Percentiles rank a stretch among this genome's conserved stretches.
These are phyloP conservation scores for Eurystomus glaucurus DNA, from an alignment of 2,797 vertebrate genomes.

Conservation along the genomic window DNA sequence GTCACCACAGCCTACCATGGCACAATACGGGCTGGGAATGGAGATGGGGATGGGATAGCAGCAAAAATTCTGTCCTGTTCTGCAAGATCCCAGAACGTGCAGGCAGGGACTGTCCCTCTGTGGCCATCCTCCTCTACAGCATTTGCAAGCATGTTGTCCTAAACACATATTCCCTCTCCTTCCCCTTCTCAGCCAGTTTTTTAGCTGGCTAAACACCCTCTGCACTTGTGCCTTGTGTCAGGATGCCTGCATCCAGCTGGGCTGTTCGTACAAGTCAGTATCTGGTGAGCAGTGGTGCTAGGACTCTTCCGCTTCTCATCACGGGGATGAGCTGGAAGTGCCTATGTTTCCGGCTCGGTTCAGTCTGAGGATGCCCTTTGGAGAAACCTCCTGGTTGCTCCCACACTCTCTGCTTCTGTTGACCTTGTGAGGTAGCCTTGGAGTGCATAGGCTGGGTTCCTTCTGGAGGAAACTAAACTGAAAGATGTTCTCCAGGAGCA, in stretches of 20 bases:
- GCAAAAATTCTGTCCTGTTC: not conserved
- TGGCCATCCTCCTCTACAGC: not conserved
- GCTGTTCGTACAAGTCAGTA: not conserved
- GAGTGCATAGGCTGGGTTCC: not conserved
- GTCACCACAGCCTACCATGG: rapidly evolving
- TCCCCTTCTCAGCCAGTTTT: not conserved
- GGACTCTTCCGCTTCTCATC: not conserved
- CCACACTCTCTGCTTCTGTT: not conserved
- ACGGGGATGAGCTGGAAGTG: not conserved
- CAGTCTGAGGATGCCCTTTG: not conserved
- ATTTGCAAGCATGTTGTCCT: rapidly evolving
- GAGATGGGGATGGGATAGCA: not conserved
- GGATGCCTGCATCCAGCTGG: not conserved
- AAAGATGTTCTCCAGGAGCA: not conserved
- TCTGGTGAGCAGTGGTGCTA: not conserved
- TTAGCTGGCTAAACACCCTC: too few species aligned
- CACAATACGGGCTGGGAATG: not conserved
- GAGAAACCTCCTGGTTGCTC: not conserved
- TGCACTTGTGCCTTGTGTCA: not conserved
- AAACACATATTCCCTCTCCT: not conserved
- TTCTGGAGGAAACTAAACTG: not conserved
- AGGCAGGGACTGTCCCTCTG: not conserved
- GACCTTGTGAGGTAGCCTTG: not conserved
- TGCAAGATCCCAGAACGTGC: not conserved
- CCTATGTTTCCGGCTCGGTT: not conserved